These are phyloP conservation scores for Synergus umbraculus DNA, from an alignment of 2,888 invertebrate genomes.

Conservation along the genomic window DNA sequence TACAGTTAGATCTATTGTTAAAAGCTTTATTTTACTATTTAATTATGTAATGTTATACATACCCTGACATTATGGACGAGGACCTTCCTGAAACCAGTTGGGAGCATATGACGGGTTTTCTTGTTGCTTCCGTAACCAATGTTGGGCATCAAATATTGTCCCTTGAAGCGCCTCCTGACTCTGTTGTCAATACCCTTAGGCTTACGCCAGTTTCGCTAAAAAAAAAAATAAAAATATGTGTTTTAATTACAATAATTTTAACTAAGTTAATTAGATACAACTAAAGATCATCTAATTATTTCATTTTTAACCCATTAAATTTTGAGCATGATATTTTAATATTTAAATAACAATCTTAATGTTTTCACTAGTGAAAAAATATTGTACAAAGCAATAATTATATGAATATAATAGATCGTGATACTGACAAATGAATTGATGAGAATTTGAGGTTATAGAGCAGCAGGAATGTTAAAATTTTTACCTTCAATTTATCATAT, in stretches of 20 bases:
- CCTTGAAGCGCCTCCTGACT: slow-evolving; percentile 99
- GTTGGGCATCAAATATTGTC: slow-evolving; percentile 98
- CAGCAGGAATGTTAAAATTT: not conserved
- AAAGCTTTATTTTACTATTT: too few species aligned
- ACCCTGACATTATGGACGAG: slow-evolving; percentile 92
- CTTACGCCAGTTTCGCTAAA: slow-evolving; percentile 97
- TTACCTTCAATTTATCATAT: slow-evolving; percentile 95
- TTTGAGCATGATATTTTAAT: too few species aligned
- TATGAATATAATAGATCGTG: too few species aligned
- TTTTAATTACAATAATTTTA: not conserved
- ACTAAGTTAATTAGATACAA: not conserved
- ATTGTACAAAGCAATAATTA: too few species aligned
- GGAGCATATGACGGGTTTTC: slow-evolving; percentile 97
- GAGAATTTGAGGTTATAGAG: slow-evolving; percentile 49
- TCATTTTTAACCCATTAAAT: too few species aligned
- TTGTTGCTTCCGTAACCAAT: slow-evolving; percentile 99
- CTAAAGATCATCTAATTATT: too few species aligned
- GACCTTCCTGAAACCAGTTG: slow-evolving; percentile 98
- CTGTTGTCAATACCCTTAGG: slow-evolving; percentile 99
- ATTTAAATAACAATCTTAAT: too few species aligned
- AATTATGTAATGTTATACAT: slow-evolving; percentile 62
- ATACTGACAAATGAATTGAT: too few species aligned
- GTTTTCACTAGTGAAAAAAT: too few species aligned
- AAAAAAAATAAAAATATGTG: slow-evolving; percentile 40
- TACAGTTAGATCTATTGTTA: too few species aligned